Evolutionary conservation across 2,113 vertebrate species (phyloP).

Genomic region (Scalopus aquaticus): DNA sequence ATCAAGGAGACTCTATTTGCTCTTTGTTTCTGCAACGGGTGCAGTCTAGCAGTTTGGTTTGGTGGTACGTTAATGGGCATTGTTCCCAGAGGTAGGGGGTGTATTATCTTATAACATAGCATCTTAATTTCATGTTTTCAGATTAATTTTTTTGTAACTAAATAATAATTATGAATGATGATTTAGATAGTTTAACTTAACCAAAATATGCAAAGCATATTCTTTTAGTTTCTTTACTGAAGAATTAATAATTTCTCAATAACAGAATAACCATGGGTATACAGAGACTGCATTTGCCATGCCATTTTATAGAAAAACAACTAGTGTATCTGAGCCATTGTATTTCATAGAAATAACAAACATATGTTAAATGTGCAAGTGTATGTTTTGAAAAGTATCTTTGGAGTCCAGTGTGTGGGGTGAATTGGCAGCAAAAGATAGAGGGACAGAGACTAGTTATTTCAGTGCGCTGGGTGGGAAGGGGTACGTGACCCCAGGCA

Average conservation of each 20-base stretch:
- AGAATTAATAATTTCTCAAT: neutral
- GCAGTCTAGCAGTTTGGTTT: neutral
- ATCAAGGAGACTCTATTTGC: conserved; percentile 26
- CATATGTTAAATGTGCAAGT: neutral
- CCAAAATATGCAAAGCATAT: neutral
- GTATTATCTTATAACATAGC: neutral
- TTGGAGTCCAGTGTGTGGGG: neutral
- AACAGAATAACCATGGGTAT: neutral
- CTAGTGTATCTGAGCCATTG: neutral
- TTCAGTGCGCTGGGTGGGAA: neutral
- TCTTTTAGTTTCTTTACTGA: neutral
- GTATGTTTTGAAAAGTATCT: neutral
- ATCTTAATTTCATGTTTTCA: conserved; percentile 19
- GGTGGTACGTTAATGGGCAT: neutral
- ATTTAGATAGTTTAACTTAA: conserved; percentile 51
- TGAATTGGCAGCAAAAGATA: neutral
- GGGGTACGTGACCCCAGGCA: neutral
- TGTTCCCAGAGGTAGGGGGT: neutral
- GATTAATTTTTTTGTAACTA: neutral
- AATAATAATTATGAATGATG: conserved; percentile 13
- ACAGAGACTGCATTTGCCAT: neutral
- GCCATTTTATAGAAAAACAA: neutral
- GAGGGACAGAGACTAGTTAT: neutral
- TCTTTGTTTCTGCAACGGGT: neutral
- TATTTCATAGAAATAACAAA: neutral